A percentile compares a stretch with the other conserved stretches of the same genome.
phyloP scores from a whole-genome alignment of 1,140 invertebrate species.

The Lordiphosa mommai region DNA sequence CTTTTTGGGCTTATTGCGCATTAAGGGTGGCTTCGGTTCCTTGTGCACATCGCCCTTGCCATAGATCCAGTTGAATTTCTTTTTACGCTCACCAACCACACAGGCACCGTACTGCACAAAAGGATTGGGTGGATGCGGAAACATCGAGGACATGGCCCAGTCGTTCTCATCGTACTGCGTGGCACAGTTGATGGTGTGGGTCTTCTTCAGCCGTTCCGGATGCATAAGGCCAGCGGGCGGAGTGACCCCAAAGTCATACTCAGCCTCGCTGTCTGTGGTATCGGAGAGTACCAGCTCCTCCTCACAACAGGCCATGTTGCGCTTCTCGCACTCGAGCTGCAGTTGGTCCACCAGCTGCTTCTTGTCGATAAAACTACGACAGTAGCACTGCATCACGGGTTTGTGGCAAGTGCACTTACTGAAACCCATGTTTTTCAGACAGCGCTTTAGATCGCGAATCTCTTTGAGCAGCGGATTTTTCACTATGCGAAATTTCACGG shows the following conservation, averaged over 20 bases:
- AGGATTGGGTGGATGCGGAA: conserved; percentile 49
- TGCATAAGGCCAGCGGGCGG: conserved; percentile 71
- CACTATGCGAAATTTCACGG: conserved; percentile 65
- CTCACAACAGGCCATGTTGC: conserved; percentile 31
- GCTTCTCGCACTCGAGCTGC: conserved; percentile 38
- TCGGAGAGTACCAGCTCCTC: conserved; percentile 55
- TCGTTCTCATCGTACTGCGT: conserved; percentile 70
- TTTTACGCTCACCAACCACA: conserved; percentile 43
- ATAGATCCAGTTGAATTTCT: conserved; percentile 36
- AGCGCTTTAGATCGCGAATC: conserved; percentile 53
- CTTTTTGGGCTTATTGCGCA: conserved; percentile 35
- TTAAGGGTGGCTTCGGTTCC: conserved; percentile 37
- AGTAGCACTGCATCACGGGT: conserved; percentile 57
- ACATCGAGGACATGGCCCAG: conserved; percentile 48
- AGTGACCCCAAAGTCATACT: conserved; percentile 73
- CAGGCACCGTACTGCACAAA: conserved; percentile 44
- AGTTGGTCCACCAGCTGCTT: conserved; percentile 47
- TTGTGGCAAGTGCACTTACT: conserved; percentile 66
- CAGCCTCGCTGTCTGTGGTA: conserved; percentile 63
- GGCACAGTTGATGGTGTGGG: conserved; percentile 32
- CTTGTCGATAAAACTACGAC: conserved; percentile 72
- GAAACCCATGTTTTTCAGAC: conserved; percentile 65
- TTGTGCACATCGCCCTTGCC: conserved; percentile 51
- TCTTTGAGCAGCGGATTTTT: conserved; percentile 51
- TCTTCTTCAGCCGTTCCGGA: conserved; percentile 44